Evolutionary conservation across 2,797 vertebrate species (phyloP).

Genomic region (Astyanax mexicanus): DNA sequence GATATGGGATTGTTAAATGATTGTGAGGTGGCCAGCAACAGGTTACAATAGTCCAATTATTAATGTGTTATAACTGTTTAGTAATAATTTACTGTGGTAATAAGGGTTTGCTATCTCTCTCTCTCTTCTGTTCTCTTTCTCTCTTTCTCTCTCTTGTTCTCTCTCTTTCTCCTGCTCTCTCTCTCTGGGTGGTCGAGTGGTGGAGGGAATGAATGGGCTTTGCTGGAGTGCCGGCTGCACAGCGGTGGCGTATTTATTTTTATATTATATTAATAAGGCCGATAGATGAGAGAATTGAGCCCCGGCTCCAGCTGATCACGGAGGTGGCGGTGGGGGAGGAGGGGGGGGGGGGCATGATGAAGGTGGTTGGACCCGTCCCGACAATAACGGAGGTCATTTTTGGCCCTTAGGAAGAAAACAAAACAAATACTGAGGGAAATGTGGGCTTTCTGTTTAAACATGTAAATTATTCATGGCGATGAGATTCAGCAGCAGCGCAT

Average conservation of each 20-base stretch:
- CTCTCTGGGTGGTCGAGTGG: constrained; percentile 57
- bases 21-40: too few relatives aligned
- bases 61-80: too few relatives aligned
- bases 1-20: too few relatives aligned
- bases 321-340: background rate
- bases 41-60: too few relatives aligned
- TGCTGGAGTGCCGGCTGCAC: constrained; percentile 42
- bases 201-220: constrained; percentile 48
- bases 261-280: constrained; percentile 57
- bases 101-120: background rate
- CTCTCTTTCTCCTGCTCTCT: constrained; percentile 32
- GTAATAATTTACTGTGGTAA: background rate
- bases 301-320: constrained; percentile 39
- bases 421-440: constrained; percentile 53
- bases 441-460: constrained; percentile 47
- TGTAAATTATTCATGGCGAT: constrained; percentile 53
- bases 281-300: constrained; percentile 53
- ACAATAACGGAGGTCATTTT: constrained; percentile 56
- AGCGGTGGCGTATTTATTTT: constrained; percentile 53
- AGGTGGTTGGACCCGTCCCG: constrained; percentile 22
- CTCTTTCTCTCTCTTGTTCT: constrained; percentile 30
- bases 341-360: constrained; percentile 6
- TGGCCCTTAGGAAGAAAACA: constrained; percentile 42
- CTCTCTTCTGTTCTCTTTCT: background rate
- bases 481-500: constrained; percentile 36